Conservation (phyloP, 2,797 vertebrate genomes). For the Numenius phaeopus region DNA sequence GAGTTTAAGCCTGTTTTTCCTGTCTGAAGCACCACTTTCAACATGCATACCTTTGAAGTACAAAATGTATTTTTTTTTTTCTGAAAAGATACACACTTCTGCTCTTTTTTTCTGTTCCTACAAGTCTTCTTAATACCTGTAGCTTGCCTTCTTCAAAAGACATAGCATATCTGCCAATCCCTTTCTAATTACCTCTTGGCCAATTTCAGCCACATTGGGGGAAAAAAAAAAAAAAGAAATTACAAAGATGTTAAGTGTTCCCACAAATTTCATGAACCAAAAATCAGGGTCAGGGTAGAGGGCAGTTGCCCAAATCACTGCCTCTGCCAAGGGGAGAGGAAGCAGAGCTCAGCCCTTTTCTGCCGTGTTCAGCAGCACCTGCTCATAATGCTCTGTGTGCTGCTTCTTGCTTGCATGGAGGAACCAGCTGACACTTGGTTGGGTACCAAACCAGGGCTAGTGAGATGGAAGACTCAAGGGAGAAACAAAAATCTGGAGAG, state of each 20-base stretch:
- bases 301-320: not conserved
- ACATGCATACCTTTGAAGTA: not conserved
- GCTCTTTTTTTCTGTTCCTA: not conserved
- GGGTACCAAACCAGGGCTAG: not conserved
- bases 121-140: not conserved
- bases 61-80: not conserved
- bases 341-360: not conserved
- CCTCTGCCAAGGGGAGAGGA: not conserved
- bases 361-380: not conserved
- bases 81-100: not conserved
- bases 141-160: not conserved
- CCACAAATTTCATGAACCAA: not conserved
- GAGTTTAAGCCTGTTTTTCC: not conserved
- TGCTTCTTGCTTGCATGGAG: not conserved
- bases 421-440: not conserved
- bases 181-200: not conserved
- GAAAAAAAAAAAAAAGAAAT: not conserved
- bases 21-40: not conserved
- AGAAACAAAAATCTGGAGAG: not conserved
- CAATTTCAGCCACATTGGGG: not conserved
- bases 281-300: not conserved
- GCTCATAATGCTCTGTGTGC: accelerated
- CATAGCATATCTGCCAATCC: not conserved
- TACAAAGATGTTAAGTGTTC: not conserved
- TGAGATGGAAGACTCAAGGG: not conserved